Evolutionary conservation across 2,888 invertebrate genomes (phyloP).

Genomic region (Athripsodes cinereus): DNA sequence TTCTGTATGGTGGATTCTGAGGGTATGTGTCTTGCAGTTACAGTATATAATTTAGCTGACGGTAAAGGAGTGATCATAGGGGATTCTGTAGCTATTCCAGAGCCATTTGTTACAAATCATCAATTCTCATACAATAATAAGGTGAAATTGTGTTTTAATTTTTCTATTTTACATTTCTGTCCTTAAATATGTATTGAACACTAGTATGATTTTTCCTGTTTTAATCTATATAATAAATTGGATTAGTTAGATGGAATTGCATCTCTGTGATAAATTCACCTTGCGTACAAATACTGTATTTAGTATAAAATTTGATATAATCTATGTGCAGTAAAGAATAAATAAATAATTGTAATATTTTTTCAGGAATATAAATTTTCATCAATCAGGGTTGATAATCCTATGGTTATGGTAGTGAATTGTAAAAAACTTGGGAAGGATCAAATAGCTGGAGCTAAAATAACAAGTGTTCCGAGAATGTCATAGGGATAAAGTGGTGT

Average conservation of each 20-base stretch:
- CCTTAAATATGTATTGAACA: too few relatives aligned
- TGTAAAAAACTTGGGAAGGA: slow-evolving; percentile 64
- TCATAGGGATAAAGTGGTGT: too few relatives aligned
- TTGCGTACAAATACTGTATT: too few relatives aligned
- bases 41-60: slow-evolving; percentile 78
- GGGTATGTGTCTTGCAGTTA: slow-evolving; percentile 65
- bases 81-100: slow-evolving; percentile 76
- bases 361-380: slow-evolving; percentile 66
- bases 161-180: too few relatives aligned
- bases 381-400: slow-evolving; percentile 73
- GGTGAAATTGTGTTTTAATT: slow-evolving; percentile 36
- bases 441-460: slow-evolving; percentile 58
- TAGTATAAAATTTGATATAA: too few relatives aligned
- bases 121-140: slow-evolving; percentile 50
- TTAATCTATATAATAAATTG: too few relatives aligned
- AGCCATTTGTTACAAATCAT: slow-evolving; percentile 60
- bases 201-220: too few relatives aligned
- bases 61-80: slow-evolving; percentile 80
- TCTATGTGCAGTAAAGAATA: too few relatives aligned
- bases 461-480: slow-evolving; percentile 60
- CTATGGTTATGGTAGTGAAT: slow-evolving; percentile 67
- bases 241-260: too few relatives aligned
- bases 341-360: slow-evolving; percentile 18
- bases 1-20: slow-evolving; percentile 74
- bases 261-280: too few relatives aligned